Conservation (phyloP, 2,113 vertebrate genomes). For the Oryzias woworae region DNA sequence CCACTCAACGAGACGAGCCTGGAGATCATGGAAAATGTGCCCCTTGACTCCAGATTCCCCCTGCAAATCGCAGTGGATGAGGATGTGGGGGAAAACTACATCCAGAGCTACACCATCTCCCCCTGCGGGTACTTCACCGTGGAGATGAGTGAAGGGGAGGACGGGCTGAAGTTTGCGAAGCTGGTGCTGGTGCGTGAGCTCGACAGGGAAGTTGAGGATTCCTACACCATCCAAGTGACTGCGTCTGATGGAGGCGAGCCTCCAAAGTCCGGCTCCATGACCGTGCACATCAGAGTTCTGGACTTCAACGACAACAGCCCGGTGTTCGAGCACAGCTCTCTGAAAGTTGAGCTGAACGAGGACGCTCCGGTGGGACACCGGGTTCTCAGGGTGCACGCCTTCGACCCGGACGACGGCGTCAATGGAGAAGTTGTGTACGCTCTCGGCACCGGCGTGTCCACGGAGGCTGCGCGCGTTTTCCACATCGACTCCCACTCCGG, state of each 20-base stretch:
- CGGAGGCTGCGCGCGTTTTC: slow-evolving; percentile 64
- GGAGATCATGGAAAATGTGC: slow-evolving; percentile 72
- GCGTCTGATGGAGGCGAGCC: slow-evolving; percentile 64
- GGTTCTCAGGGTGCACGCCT: slow-evolving; percentile 73
- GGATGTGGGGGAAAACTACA: slow-evolving; percentile 78
- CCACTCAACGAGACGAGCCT: slow-evolving; percentile 61
- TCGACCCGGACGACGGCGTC: slow-evolving; percentile 73
- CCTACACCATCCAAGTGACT: slow-evolving; percentile 66
- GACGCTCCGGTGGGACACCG: slow-evolving; percentile 72
- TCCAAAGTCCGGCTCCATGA: slow-evolving; percentile 59
- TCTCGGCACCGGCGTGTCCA: slow-evolving; percentile 51
- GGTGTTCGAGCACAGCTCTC: slow-evolving; percentile 69
- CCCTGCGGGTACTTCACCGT: slow-evolving; percentile 66
- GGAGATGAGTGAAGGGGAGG: slow-evolving; percentile 64
- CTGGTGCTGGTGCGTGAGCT: slow-evolving; percentile 71
- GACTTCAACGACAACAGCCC: slow-evolving; percentile 82
- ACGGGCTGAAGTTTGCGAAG: slow-evolving; percentile 71
- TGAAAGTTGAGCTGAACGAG: slow-evolving; percentile 75
- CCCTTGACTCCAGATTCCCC: slow-evolving; percentile 65
- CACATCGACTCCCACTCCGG: slow-evolving; percentile 70
- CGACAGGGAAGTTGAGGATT: slow-evolving; percentile 75
- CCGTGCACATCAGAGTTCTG: slow-evolving; percentile 69
- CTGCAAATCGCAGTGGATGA: slow-evolving; percentile 71
- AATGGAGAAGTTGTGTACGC: slow-evolving; percentile 77
- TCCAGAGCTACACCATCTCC: slow-evolving; percentile 76